These are phyloP conservation scores for Pachyseris speciosa DNA, from an alignment of 64 coral and sea anemone genomes.

Conservation along the genomic window DNA sequence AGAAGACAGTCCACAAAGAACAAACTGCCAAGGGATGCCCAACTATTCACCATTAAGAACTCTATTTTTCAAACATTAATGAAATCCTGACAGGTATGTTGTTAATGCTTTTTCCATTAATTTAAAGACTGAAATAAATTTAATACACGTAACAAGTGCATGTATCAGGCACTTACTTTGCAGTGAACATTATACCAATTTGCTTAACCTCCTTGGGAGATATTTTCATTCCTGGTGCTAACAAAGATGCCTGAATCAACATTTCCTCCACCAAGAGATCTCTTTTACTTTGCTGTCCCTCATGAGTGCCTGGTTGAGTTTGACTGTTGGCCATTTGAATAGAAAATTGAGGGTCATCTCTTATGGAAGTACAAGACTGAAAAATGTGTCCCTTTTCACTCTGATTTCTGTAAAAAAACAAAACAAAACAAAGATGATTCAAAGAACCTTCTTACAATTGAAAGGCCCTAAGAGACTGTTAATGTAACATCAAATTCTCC, in stretches of 20 bases:
- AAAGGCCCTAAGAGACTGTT: too few species aligned
- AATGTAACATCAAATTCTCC: too few species aligned
- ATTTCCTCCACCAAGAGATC: neutral
- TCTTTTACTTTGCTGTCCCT: neutral
- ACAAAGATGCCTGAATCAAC: constrained; percentile 9
- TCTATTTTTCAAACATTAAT: too few species aligned
- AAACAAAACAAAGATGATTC: neutral
- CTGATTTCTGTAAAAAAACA: constrained; percentile 26
- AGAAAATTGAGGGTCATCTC: constrained; percentile 52
- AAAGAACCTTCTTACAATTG: neutral
- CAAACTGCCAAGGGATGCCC: too few species aligned
- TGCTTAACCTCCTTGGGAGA: constrained; percentile 30
- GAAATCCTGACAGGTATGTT: too few species aligned
- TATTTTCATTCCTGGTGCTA: constrained; percentile 47
- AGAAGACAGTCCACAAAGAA: too few species aligned
- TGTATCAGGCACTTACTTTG: constrained; percentile 22
- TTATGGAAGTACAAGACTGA: constrained; percentile 32
- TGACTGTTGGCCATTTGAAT: neutral
- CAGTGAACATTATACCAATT: neutral
- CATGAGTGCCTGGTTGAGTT: neutral
- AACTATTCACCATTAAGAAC: too few species aligned
- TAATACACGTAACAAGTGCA: too few species aligned
- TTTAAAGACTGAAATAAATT: too few species aligned
- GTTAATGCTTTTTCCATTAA: too few species aligned
- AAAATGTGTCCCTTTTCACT: constrained; percentile 36